Base-by-base conservation (phyloP, 2,888 invertebrate species). In the Eupithecia dodoneata region DNA sequence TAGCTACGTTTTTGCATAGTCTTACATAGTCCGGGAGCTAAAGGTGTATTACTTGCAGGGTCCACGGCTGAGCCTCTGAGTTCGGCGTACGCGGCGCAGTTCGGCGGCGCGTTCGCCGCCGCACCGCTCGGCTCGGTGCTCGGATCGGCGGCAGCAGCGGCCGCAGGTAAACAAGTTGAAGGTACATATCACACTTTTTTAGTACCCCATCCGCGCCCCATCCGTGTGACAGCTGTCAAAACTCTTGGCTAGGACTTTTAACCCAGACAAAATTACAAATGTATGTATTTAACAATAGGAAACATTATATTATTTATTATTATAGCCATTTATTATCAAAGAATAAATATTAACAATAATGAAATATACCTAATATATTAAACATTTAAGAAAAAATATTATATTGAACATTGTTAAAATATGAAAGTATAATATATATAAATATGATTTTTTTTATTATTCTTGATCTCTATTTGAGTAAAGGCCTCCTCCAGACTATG, bases 151-250 rank as follows among this genome's bases (percentile, higher is more conserved):
- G 97, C 97, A 47, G 97, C 97, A 44, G 97, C 97, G 7, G 97
- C 97, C 72, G 97, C 97, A 81, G 98, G 97, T 80, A 99, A 99
- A 92, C 99, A 99, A 94, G 97, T 98, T 87, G 99, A 99, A 96
- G 98, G 97, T 97, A 91, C 76, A 79, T 79, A 90, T 91, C 81
- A 80, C 59, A 67, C 72, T 71, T 78, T 70, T 76, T 63, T 79
- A 79, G 79, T 79, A 76, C 72, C 79, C 77, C 79, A 45, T 45
- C 70, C 10, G 73, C 63, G 70, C 70, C 70, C 70, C 4, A 18
- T 45, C 70, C 70, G 6, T 4, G 70, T 75, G 71, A 45, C 78
- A 76, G 72, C 49, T 79, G 76, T 79, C 74, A 72, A 74, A 74
- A 63, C 52, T 12, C 63, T 6, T 9, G 6, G 42, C 18, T 5